Evolutionary conservation across 1,140 invertebrate species (phyloP), one percentile per base, ranked within the genome.

Genomic region (Orchesella cincta): DNA sequence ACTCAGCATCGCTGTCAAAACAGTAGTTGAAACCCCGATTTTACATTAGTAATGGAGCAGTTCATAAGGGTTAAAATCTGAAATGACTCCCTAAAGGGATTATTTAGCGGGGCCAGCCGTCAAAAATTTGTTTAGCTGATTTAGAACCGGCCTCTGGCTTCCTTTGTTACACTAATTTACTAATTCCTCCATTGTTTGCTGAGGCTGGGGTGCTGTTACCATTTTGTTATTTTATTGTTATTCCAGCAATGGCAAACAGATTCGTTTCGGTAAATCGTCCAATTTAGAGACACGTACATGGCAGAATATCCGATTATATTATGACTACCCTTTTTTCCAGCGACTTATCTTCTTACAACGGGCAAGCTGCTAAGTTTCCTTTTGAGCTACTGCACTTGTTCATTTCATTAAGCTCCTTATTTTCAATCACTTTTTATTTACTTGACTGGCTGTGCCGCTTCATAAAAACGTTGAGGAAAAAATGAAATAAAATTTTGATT

Each of bases 51-150:
- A 67, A 67, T 67, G 62, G 62, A 31, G 8, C 31, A 33, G 62
- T 67, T 67, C 62, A 67, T n/a, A 67, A 67, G 62, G 62, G 62
- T 67, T 67, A 67, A 67, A 67, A n/a, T 67, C 62, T 67, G 8
- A 67, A 67, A 67, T 67, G 28, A 33, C 31, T 67, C 62, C 62
- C 62, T 67, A 29, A 67, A 67, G 62, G 62, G 62, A 67, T 67
- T 67, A 67, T 67, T 67, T 67, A 67, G 62, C 28, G 3, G 31
- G 31, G 62, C 62, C 2, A 31, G 31, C 62, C 62, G 62, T 67
- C 62, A 67, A 67, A 67, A 67, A 31, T 31, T 33, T 67, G 62
- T 33, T 67, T 67, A 67, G 62, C 62, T 31, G 62, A 67, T 67
- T 31, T 33, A 33, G 31, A 67, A 31, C 62, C 31, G n/a, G 62